A percentile compares a stretch with the other conserved stretches of the same genome.
Evolutionary conservation across 2,113 vertebrate genomes (phyloP).

Genomic region (Sialia sialis): DNA sequence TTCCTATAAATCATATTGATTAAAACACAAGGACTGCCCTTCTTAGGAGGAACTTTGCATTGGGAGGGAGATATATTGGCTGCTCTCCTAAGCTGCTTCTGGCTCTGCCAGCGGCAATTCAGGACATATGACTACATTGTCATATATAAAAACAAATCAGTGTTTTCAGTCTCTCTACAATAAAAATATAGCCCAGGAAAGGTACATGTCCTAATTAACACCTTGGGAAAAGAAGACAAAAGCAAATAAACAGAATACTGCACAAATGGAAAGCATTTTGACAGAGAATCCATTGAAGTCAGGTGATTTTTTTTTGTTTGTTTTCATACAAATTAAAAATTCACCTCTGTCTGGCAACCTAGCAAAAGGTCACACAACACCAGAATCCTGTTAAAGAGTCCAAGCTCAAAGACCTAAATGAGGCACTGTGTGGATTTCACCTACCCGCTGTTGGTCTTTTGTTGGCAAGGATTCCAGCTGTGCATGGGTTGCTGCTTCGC

Average conservation of each 20-base stretch:
- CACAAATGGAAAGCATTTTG: constrained; percentile 6
- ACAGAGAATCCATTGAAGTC: not conserved
- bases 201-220: constrained; percentile 4
- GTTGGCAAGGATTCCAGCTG: not conserved
- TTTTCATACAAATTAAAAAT: not conserved
- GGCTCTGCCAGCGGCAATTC: not conserved
- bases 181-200: not conserved
- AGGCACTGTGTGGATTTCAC: not conserved
- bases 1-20: not conserved
- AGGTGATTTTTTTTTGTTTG: not conserved
- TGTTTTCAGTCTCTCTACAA: not conserved
- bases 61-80: not conserved
- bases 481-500: not conserved
- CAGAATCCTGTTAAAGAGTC: not conserved
- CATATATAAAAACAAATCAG: not conserved
- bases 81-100: not conserved
- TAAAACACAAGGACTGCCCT: not conserved
- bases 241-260: not conserved
- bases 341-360: not conserved
- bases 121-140: not conserved
- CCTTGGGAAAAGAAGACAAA: not conserved
- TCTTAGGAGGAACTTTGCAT: not conserved
- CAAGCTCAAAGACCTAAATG: not conserved
- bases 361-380: not conserved
- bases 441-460: not conserved